These are phyloP conservation scores for Aspidiotus destructor DNA, from an alignment of 2,888 invertebrate species.

Conservation along the genomic window DNA sequence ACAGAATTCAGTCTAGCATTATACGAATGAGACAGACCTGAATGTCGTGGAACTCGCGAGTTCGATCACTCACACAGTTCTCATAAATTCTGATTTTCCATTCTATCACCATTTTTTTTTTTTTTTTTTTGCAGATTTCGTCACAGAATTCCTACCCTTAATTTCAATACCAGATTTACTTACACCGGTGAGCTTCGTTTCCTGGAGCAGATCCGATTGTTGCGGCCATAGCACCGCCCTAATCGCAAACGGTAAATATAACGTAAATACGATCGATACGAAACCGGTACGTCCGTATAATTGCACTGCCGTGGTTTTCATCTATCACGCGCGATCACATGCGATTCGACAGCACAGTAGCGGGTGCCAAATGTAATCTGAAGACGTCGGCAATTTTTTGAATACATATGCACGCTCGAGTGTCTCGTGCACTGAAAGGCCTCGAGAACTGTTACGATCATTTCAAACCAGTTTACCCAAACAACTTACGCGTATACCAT, in stretches of 20 bases:
- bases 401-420: not conserved
- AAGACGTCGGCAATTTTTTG: conserved; percentile 9
- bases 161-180: not conserved
- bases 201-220: conserved; percentile 10
- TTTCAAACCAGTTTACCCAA: conserved; percentile 20
- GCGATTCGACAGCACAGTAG: not conserved
- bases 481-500: conserved; percentile 3
- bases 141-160: too few relatives aligned
- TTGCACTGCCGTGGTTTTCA: conserved; percentile 5
- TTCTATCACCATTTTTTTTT: too few relatives aligned
- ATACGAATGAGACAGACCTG: too few relatives aligned
- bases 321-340: not conserved
- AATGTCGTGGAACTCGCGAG: too few relatives aligned
- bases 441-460: conserved; percentile 31
- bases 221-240: conserved; percentile 15
- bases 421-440: conserved; percentile 13
- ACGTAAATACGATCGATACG: not conserved
- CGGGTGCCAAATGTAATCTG: conserved; percentile 7
- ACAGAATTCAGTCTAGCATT: too few relatives aligned
- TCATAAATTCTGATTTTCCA: too few relatives aligned
- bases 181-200: conserved; percentile 21
- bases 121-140: too few relatives aligned
- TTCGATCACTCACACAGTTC: too few relatives aligned
- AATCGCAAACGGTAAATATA: not conserved
- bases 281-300: not conserved